Conservation (phyloP, 2,888 invertebrate genomes). For the Dexiosoma caninum region DNA sequence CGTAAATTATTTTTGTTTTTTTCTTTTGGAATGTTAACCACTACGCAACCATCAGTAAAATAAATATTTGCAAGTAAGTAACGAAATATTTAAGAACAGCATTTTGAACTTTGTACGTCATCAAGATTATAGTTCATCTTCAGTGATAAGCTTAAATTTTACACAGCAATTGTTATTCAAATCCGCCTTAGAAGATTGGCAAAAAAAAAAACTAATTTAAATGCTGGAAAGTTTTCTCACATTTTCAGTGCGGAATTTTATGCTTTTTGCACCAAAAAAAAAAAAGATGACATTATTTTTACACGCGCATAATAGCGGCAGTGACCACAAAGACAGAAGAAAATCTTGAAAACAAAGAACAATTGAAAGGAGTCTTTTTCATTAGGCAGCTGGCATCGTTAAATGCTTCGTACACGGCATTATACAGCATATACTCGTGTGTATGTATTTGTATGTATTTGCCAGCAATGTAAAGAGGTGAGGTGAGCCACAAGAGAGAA, state of each 20-base stretch:
- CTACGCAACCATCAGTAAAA: too few species aligned
- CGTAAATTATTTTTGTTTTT: too few species aligned
- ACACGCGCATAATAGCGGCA: not conserved
- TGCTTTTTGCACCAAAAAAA: not conserved
- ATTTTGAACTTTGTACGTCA: not conserved
- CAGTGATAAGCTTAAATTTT: conserved; percentile 53
- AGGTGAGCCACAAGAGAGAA: not conserved
- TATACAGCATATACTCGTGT: too few species aligned
- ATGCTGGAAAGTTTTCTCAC: conserved; percentile 37
- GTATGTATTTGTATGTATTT: not conserved
- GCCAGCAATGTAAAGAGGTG: not conserved
- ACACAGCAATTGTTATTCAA: conserved; percentile 51
- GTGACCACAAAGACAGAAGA: conserved; percentile 45
- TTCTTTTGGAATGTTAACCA: too few species aligned
- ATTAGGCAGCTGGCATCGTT: conserved; percentile 16
- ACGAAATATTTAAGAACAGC: not conserved
- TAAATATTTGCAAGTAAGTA: too few species aligned
- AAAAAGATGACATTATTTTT: not conserved
- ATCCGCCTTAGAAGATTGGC: not conserved
- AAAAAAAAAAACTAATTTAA: conserved; percentile 58
- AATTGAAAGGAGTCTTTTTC: conserved; percentile 29
- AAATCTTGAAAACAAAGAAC: not conserved
- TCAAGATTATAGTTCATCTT: not conserved
- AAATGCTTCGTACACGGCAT: not conserved
- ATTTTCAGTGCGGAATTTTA: not conserved